phyloP scores from a whole-genome alignment of 2,797 vertebrate species.

The Moxostoma hubbsi region DNA sequence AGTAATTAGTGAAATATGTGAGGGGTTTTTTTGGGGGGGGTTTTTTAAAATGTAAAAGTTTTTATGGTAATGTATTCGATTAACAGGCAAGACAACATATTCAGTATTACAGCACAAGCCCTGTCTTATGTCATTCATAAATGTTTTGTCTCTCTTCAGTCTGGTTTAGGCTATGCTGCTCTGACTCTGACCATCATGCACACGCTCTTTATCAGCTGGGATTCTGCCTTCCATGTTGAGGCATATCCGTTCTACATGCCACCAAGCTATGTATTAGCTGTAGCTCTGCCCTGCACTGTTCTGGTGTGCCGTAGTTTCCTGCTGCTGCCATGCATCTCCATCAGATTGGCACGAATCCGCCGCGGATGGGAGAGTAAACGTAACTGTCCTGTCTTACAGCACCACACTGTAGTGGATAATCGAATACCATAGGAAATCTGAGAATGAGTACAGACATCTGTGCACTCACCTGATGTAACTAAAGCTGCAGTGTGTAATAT shows the following conservation, averaged over 20 bases:
- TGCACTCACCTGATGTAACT: too few species aligned
- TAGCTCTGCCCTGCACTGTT: slow-evolving; percentile 81
- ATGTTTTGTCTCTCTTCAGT: slow-evolving; percentile 70
- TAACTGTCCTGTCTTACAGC: slow-evolving; percentile 40
- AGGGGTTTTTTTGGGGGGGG: too few species aligned
- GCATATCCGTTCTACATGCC: slow-evolving; percentile 87
- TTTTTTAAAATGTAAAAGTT: too few species aligned
- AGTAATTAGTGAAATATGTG: too few species aligned
- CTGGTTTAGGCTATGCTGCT: slow-evolving; percentile 84
- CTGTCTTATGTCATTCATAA: not conserved
- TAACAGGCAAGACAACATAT: not conserved
- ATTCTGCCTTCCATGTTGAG: slow-evolving; percentile 77
- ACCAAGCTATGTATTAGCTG: slow-evolving; percentile 83
- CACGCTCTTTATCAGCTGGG: slow-evolving; percentile 86
- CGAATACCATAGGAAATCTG: slow-evolving; percentile 43
- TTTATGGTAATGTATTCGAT: not conserved
- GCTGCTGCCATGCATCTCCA: slow-evolving; percentile 78
- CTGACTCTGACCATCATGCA: slow-evolving; percentile 83
- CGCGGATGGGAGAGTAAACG: slow-evolving; percentile 84
- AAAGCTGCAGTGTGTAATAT: too few species aligned
- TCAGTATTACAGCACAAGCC: not conserved
- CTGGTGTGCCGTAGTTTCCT: slow-evolving; percentile 80
- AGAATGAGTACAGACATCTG: not conserved
- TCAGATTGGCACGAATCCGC: slow-evolving; percentile 81
- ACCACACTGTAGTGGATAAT: not conserved